A percentile compares a stretch with the other conserved stretches of the same genome.
phyloP scores from a whole-genome alignment of 2,113 vertebrate species.

The Eurypyga helias region DNA sequence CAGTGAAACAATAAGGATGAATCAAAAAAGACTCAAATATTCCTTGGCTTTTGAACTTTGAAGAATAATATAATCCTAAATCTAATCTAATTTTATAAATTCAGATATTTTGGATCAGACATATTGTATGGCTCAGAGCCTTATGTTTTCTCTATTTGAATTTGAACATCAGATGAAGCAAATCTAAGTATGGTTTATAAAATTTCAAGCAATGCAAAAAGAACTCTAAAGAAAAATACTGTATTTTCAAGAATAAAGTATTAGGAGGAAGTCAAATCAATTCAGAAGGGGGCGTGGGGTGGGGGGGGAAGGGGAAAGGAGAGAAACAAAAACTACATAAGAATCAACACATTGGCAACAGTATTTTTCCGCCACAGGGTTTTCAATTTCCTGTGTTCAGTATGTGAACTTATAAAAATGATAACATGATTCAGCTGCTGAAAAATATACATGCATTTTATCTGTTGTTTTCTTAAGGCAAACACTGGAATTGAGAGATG shows the following conservation, averaged over 20 bases:
- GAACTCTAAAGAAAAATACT: not conserved
- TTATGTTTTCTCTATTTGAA: not conserved
- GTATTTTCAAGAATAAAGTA: not conserved
- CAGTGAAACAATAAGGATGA: not conserved
- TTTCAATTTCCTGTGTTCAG: constrained; percentile 13
- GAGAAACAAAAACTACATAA: not conserved
- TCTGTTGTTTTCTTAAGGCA: not conserved
- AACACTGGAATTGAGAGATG: not conserved
- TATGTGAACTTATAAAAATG: constrained; percentile 27
- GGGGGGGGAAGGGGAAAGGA: too few relatives aligned
- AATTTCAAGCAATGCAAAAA: not conserved
- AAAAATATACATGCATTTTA: not conserved
- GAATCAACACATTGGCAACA: not conserved
- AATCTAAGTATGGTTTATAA: not conserved
- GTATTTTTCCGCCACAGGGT: not conserved
- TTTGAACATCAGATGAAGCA: not conserved
- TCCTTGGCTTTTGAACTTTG: not conserved
- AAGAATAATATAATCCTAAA: not conserved
- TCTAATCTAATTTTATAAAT: not conserved
- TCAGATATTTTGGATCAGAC: not conserved
- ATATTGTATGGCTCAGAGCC: not conserved
- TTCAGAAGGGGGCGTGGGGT: too few relatives aligned
- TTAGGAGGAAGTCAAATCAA: not conserved
- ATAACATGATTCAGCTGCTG: not conserved
- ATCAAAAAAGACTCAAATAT: not conserved